phyloP scores from a whole-genome alignment of 2,888 invertebrate genomes.

The Chymomyza fuscimana region DNA sequence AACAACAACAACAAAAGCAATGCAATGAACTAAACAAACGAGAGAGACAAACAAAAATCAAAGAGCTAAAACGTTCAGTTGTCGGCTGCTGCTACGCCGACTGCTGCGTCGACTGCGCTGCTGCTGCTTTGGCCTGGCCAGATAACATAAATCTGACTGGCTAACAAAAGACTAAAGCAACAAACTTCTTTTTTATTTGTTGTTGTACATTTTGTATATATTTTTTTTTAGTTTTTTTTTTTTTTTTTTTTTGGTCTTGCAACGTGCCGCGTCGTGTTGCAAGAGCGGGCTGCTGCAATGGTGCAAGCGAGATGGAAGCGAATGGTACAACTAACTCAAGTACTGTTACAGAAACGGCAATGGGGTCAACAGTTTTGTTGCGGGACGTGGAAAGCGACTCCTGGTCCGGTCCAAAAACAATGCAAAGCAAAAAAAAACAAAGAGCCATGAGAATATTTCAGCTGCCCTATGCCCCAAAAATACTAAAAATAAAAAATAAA shows the following conservation, averaged over 20 bases:
- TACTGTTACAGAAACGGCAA: slow-evolving; percentile 5
- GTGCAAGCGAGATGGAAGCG: not conserved
- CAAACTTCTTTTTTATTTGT: slow-evolving; percentile 42
- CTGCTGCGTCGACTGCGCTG: not conserved
- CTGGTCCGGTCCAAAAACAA: not conserved
- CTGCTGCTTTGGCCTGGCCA: slow-evolving; percentile 23
- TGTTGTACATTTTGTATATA: not conserved
- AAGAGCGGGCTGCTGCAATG: not conserved
- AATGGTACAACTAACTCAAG: not conserved
- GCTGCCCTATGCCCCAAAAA: not conserved
- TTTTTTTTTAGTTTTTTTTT: not conserved
- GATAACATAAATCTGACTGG: slow-evolving; percentile 66
- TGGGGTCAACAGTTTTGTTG: not conserved
- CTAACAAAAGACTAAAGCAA: slow-evolving; percentile 71
- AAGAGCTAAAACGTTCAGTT: slow-evolving; percentile 5
- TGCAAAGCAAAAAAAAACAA: not conserved
- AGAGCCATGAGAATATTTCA: not conserved
- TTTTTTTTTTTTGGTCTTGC: not conserved
- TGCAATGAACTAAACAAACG: slow-evolving; percentile 11
- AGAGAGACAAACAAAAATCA: slow-evolving; percentile 7
- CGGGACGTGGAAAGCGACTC: not conserved
- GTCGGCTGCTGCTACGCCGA: not conserved
- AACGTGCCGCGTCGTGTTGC: not conserved
- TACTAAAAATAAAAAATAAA: not conserved
- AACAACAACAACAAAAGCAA: slow-evolving; percentile 27